Evolutionary conservation across 2,888 invertebrate genomes (phyloP).

Genomic region (Ceriagrion tenellum): DNA sequence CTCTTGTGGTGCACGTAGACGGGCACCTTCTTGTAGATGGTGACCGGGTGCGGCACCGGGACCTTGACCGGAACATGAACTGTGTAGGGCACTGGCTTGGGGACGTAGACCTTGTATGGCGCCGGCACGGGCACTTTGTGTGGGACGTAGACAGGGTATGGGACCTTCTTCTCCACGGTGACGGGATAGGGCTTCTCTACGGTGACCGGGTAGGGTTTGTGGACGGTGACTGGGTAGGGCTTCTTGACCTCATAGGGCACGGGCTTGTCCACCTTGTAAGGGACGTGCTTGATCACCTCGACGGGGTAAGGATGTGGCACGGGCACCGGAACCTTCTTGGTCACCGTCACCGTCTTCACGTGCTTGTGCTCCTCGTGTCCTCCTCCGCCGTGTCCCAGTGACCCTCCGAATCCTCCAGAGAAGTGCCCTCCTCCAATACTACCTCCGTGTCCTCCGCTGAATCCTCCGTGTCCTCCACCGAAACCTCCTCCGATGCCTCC

Average conservation of each 20-base stretch:
- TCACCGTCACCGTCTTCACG: conserved; percentile 72
- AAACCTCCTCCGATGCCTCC: background rate
- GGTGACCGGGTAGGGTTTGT: conserved; percentile 73
- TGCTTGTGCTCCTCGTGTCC: conserved; percentile 51
- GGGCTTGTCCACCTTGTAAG: conserved; percentile 73
- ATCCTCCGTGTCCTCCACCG: background rate
- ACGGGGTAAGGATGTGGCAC: conserved; percentile 68
- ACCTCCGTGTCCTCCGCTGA: background rate
- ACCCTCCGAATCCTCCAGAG: conserved; percentile 59
- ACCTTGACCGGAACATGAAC: conserved; percentile 77
- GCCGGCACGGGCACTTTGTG: conserved; percentile 72
- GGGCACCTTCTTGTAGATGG: conserved; percentile 81
- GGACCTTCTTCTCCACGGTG: conserved; percentile 73
- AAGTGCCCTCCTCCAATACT: background rate
- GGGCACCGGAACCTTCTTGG: conserved; percentile 72
- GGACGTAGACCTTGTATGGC: conserved; percentile 72
- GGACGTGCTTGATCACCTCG: conserved; percentile 70
- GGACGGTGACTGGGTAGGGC: conserved; percentile 73
- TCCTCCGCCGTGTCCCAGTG: background rate
- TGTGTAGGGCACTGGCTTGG: conserved; percentile 72
- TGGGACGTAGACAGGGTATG: conserved; percentile 71
- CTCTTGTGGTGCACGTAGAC: conserved; percentile 77
- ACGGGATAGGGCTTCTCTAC: conserved; percentile 74
- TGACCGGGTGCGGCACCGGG: conserved; percentile 78
- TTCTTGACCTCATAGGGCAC: conserved; percentile 74